Evolutionary conservation across 2,797 vertebrate genomes (phyloP), one percentile per base, ranked within the genome.

Genomic region (Sphaeramia orbicularis): DNA sequence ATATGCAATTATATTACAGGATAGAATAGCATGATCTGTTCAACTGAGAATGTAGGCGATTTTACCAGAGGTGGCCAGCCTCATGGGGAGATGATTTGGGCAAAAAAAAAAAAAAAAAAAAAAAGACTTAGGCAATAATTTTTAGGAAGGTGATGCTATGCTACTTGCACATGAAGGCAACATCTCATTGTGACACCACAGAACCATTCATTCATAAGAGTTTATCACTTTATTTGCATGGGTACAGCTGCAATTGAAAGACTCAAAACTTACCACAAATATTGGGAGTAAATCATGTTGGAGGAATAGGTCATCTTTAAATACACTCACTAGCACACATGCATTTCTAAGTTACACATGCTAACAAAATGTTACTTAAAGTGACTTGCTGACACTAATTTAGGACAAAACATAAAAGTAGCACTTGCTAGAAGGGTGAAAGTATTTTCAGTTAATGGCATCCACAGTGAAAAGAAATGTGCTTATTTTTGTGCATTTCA

Each of bases 221-320:
- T 32, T 32, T 32, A 30, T 1, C 57, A 19, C 16, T 16, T 58
- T 19, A 61, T 51, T 49, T n/a, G 3, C 27, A 27, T 30, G 7
- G 12, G 18, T 14, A 6, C 27, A 27, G 6, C 21, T 27, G 24
- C 55, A 14, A 32, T 0, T 42, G 12, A 10, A 7, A 36, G 12
- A 15, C 18, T 35, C 41, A 50, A 43, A 24, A 36, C n/a, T 52
- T 38, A 30, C 37, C 44, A 54, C 52, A 58, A 42, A 13, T n/a
- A 14, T 14, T 14, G 14, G 13, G 4, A 3, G n/a, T 41, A 52
- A 56, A 18, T 27, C 40, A 13, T 24, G 47, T 3, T 18, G 45
- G 11, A 44, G 14, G 27, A 42, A 32, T 40, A 51, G 50, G 36
- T 2, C 35, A 24, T 13, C 41, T 53, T 52, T 19, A 51, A 41